Evolutionary conservation across 2,113 vertebrate genomes (phyloP).

Genomic region (Psettodes erumei): DNA sequence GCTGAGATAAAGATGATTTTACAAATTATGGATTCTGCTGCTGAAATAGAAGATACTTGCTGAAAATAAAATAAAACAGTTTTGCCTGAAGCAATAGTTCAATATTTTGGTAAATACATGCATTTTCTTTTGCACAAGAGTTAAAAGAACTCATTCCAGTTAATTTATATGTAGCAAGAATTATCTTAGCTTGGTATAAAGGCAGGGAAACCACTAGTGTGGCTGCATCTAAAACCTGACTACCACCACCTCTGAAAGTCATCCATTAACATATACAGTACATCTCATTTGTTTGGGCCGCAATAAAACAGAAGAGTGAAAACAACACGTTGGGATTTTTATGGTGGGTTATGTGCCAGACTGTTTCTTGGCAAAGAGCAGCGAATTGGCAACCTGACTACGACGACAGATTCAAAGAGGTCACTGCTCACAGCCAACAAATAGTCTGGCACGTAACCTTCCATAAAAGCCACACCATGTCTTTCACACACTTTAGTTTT

Average conservation of each 20-base stretch:
- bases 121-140: neutral
- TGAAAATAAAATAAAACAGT: conserved; percentile 5
- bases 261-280: neutral
- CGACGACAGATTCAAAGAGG: conserved; percentile 4
- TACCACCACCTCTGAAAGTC: neutral
- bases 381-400: neutral
- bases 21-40: neutral
- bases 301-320: neutral
- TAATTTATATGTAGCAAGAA: neutral
- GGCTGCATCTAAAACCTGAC: neutral
- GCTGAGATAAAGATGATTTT: conserved; percentile 6
- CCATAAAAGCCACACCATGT: neutral
- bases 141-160: too few species aligned
- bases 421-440: neutral
- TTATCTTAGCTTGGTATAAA: neutral
- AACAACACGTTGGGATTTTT: neutral
- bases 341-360: neutral
- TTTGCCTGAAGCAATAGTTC: neutral
- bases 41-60: neutral
- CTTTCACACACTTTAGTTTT: neutral
- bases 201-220: too few species aligned
- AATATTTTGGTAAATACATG: neutral
- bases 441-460: neutral
- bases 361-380: neutral
- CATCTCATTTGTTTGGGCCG: neutral